phyloP scores from a whole-genome alignment of 1,140 invertebrate species.

The Zaprionus taronus region DNA sequence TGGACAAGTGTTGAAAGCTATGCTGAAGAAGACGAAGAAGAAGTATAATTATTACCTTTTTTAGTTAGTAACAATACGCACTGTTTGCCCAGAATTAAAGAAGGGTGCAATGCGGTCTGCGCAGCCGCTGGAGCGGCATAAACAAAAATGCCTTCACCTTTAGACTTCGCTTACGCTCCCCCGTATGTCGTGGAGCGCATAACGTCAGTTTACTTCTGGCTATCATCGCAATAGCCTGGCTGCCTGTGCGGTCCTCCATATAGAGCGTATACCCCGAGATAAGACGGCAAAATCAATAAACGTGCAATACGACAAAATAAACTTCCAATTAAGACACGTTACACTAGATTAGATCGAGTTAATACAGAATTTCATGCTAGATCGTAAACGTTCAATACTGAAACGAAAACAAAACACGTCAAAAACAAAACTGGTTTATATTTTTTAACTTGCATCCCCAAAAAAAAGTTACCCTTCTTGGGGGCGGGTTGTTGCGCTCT shows the following conservation, averaged over 20 bases:
- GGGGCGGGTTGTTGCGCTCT: slow-evolving; percentile 53
- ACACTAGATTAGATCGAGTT: slow-evolving; percentile 69
- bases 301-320: slow-evolving; percentile 53
- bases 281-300: slow-evolving; percentile 75
- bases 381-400: slow-evolving; percentile 5
- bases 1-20: background rate
- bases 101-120: slow-evolving; percentile 11
- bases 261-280: slow-evolving; percentile 35
- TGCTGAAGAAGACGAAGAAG: background rate
- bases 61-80: slow-evolving; percentile 17
- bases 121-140: slow-evolving; percentile 71
- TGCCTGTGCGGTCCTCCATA: slow-evolving; percentile 34
- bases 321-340: slow-evolving; percentile 40
- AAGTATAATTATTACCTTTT: background rate
- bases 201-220: slow-evolving; percentile 68
- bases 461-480: slow-evolving; percentile 16
- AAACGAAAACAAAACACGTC: slow-evolving; percentile 1
- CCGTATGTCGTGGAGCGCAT: slow-evolving; percentile 18
- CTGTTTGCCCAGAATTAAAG: slow-evolving; percentile 3
- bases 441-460: slow-evolving; percentile 55
- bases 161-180: slow-evolving; percentile 38
- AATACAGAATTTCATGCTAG: slow-evolving; percentile 62
- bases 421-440: slow-evolving; percentile 25
- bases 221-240: slow-evolving; percentile 60
- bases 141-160: slow-evolving; percentile 75